Evolutionary conservation across 2,888 invertebrate genomes (phyloP), one percentile per base, ranked within the genome.

Genomic region (Tachina lurida): DNA sequence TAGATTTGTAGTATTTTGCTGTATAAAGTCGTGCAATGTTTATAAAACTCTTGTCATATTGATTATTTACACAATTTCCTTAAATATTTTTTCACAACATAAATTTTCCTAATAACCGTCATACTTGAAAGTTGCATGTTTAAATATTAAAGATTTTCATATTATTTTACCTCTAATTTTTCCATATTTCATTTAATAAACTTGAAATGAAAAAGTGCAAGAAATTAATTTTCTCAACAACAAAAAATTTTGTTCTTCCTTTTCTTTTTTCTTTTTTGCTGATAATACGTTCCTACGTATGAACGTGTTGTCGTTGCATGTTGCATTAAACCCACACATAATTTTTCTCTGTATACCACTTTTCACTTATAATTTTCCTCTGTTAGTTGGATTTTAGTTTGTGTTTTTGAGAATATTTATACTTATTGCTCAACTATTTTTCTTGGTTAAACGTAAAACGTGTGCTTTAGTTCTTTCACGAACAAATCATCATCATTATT

Each of bases 401-500:
- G 15, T 76, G 54, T 45, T 60, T 62, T 4, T 39, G 56, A 45
- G 13, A 3, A 22, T 1, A 15, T 52, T 63, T 58, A 60, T 73
- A 17, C 31, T 71, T 45, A 41, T 56, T 83, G 71, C 19, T 39
- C 49, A 41, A 70, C 73, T 31, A 74, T 78, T 79, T 76, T 84
- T 79, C 71, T 75, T 84, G 84, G 71, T 76, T 80, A 76, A 85
- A 81, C 47, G 52, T 78, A 63, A 85, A 85, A 85, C 85, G 79
- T 83, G 86, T 83, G 82, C 79, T 83, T 83, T 79, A 83, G 83
- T 83, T 86, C 71, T 83, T 86, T 83, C 86, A 86, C 83, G 83
- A 86, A 86, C 86, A 83, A 86, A 86, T 86, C 83, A 86, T 86
- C 83, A 86, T 86, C 79, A 86, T 83, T 86, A 86, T 86, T 86